Evolutionary conservation across 2,888 invertebrate species (phyloP), one percentile per base, ranked within the genome.

Genomic region (Drosophila engyochracea): DNA sequence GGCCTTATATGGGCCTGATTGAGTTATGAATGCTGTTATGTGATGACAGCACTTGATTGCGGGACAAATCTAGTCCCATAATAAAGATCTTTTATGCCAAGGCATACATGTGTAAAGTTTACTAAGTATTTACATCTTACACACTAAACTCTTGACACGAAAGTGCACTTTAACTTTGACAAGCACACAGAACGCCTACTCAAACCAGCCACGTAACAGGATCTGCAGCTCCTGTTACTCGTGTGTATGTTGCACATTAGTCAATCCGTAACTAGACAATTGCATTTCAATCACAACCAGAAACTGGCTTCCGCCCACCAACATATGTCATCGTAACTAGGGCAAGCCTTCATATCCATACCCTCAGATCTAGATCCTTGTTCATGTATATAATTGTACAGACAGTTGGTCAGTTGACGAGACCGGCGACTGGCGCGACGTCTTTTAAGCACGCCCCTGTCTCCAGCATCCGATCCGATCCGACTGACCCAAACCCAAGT

Each of bases 371-470:
- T 57, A 41, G 57, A 65, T 70, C 76, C 72, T 60, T 33, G 16
- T 16, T 47, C 47, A 16, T 9, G 47, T 2, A n/a, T 54, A 63
- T 63, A 74, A 75, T 63, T 72, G 71, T 55, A 47, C 60, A 77
- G 73, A 72, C 79, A 79, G 76, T 70, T 74, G 89, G 87, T 68
- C 89, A 85, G 81, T 75, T 79, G 85, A 72, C 70, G 82, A 64
- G 75, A 60, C 72, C 66, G 76, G 62, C 87, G 76, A 82, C 90
- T 89, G 92, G 79, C 91, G 88, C 85, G 92, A 88, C 91, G 91
- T 84, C 81, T 85, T 81, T 7, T 76, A 71, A 84, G 81, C 84
- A 91, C 91, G 91, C 92, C 91, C 85, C 91, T 91, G 92, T 91
- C 91, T 91, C 91, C 91, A 84, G 81, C 66, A 47, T 31, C 47